Conservation (phyloP, 2,113 vertebrate species). For the Brachionichthys hirsutus region DNA sequence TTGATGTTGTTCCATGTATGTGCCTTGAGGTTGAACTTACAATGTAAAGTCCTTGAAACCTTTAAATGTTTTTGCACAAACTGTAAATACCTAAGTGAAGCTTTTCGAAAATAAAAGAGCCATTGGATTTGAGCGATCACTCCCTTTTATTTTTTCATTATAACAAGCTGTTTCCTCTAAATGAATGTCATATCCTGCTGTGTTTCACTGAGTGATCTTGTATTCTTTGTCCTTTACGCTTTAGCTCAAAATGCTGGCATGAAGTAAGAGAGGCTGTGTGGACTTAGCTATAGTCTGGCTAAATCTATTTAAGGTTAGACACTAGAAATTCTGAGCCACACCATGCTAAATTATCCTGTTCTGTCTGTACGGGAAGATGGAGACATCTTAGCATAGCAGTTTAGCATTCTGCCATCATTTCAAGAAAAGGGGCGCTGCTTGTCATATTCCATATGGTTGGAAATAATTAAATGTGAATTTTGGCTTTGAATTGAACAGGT, state of each 20-base stretch:
- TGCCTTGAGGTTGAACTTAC: conserved; percentile 86
- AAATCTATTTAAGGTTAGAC: conserved; percentile 47
- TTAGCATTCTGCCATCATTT: conserved; percentile 38
- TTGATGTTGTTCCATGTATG: conserved; percentile 83
- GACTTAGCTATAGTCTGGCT: neutral
- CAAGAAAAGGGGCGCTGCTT: conserved; percentile 1
- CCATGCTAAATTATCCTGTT: conserved; percentile 55
- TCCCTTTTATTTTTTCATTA: conserved; percentile 47
- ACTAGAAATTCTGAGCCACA: conserved; percentile 47
- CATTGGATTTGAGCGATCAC: conserved; percentile 72
- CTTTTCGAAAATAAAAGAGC: conserved; percentile 83
- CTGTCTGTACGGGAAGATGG: conserved; percentile 44
- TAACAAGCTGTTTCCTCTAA: neutral
- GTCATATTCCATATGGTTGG: conserved; percentile 37
- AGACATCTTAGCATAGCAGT: conserved; percentile 51
- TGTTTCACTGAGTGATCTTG: conserved; percentile 3
- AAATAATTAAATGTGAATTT: conserved; percentile 41
- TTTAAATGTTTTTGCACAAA: conserved; percentile 86
- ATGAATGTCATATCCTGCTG: neutral
- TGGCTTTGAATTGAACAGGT: conserved; percentile 59
- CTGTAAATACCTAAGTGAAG: conserved; percentile 82
- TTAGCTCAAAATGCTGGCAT: neutral
- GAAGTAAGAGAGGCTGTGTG: neutral
- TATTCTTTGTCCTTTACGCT: conserved; percentile 6
- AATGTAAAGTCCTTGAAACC: conserved; percentile 85